Evolutionary conservation across 2,113 vertebrate species (phyloP).

Genomic region (Phyllopteryx taeniolatus): DNA sequence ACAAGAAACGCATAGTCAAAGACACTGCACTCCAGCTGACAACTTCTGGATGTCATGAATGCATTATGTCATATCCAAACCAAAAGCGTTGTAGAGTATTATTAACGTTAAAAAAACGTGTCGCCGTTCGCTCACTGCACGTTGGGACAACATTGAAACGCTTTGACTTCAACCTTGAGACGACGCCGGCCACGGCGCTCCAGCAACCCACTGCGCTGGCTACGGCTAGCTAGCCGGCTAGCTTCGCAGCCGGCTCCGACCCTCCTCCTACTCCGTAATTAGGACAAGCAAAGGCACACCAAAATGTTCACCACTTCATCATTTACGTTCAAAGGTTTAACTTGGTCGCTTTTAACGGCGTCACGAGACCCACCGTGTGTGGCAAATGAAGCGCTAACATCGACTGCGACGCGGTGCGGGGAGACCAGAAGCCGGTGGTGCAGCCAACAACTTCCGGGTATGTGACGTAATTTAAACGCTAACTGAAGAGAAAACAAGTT

Average conservation of each 20-base stretch:
- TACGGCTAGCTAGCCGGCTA: conserved; percentile 15
- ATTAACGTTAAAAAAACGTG: background rate
- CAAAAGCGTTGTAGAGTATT: background rate
- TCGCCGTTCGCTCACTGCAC: background rate
- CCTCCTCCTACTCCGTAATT: background rate
- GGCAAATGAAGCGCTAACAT: conserved; percentile 38
- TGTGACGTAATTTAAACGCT: conserved; percentile 21
- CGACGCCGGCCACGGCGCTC: background rate
- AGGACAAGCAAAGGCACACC: background rate
- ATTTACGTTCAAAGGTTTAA: background rate
- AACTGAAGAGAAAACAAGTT: background rate
- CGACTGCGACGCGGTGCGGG: conserved; percentile 27
- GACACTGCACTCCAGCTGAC: no score
- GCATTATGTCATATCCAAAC: no score
- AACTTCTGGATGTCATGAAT: no score
- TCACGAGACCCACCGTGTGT: conserved; percentile 46
- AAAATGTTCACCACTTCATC: background rate
- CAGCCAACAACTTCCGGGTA: conserved; percentile 44
- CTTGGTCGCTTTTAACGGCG: background rate
- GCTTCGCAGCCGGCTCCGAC: background rate
- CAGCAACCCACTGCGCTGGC: background rate
- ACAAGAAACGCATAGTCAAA: no score
- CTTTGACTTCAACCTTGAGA: conserved; percentile 41
- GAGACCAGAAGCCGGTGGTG: conserved; percentile 21
- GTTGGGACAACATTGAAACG: background rate